Evolutionary conservation across 2,888 invertebrate genomes (phyloP), one percentile per base, ranked within the genome.

Genomic region (Argynnis bischoffii): DNA sequence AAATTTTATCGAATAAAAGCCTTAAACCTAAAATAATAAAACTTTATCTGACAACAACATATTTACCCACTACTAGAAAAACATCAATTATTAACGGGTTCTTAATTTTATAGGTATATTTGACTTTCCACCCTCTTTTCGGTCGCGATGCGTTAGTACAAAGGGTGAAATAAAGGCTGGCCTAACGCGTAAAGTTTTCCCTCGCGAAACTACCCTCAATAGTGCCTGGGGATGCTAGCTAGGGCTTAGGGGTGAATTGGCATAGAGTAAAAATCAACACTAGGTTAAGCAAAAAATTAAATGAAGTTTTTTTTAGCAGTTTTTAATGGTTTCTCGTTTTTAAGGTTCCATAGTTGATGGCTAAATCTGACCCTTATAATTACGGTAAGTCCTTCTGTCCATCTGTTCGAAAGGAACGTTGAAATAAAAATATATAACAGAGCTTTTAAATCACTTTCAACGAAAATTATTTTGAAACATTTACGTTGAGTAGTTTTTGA

Each of bases 201-300:
- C 90, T 81, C 66, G 89, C 79, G 89, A 89, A 91, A 90, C 90
- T 90, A 89, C 90, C 90, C 89, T 86, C 79, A 84, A 81, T 77
- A 80, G 80, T 80, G 83, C 81, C 81, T 80, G 81, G 84, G 86
- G 86, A 83, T 75, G 78, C 77, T 41, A 41, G 35, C 11, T 41
- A 41, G 35, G 31, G 86, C 81, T 81, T 86, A 79, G 81, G 86
- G 87, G 82, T 78, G 80, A 65, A 82, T 47, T 47, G 47, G 53
- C 56, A 53, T 65, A 59, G 59, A 74, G 76, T 76, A 64, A 41
- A 13, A 51, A 53, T 31, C 26, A 16, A 35, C 41, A 18, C 3
- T 41, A 41, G 16, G 14, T 48, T 55, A 11, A 11, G 2, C 15
- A n/a, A 26, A n/a, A 31, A 15, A 14, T n/a, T 1, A 18, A 26